These are phyloP conservation scores for Tupaia tana DNA, from an alignment of 2,113 vertebrate species.

Conservation along the genomic window DNA sequence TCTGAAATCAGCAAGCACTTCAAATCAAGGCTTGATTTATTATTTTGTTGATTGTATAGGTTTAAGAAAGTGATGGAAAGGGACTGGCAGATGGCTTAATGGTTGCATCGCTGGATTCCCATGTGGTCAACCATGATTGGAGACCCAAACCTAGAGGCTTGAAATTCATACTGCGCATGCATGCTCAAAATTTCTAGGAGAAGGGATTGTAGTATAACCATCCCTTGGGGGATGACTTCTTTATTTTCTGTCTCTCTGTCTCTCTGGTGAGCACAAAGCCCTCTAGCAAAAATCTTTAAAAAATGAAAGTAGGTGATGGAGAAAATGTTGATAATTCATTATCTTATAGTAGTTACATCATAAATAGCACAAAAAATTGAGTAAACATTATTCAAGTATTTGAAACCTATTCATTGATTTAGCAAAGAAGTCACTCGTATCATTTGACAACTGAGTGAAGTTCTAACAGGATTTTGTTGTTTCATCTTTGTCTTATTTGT, in stretches of 20 bases:
- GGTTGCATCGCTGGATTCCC: too few species aligned
- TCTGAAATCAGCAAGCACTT: slow-evolving; percentile 24
- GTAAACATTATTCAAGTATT: neutral
- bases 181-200: too few species aligned
- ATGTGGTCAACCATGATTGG: too few species aligned
- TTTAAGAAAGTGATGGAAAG: neutral
- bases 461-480: neutral
- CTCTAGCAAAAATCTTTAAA: too few species aligned
- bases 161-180: too few species aligned
- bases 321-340: slow-evolving; percentile 24
- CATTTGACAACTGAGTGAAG: slow-evolving; percentile 27
- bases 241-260: too few species aligned
- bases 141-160: too few species aligned
- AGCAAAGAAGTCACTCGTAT: slow-evolving; percentile 1
- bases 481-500: neutral
- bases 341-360: neutral
- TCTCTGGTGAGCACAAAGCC: too few species aligned
- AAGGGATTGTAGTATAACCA: too few species aligned
- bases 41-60: slow-evolving; percentile 1
- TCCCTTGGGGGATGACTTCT: too few species aligned
- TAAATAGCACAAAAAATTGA: neutral
- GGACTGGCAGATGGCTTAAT: too few species aligned
- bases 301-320: neutral
- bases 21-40: neutral
- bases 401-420: slow-evolving; percentile 41